Conservation (phyloP, 1,140 invertebrate genomes). For the Nasonia vitripennis region DNA sequence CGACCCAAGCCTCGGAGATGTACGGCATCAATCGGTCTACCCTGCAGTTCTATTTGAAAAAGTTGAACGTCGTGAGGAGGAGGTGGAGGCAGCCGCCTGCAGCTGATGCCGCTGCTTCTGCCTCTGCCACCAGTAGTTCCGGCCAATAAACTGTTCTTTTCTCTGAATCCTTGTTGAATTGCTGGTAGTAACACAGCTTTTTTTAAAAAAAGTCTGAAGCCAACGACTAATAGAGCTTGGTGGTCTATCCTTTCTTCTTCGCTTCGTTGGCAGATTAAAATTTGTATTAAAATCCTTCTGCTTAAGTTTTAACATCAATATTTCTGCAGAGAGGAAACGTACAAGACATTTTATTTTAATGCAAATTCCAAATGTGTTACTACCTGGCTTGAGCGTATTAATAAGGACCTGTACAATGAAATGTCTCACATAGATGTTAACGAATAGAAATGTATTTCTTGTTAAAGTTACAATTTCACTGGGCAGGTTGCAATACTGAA, state of each 20-base stretch:
- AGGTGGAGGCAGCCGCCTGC: slow-evolving; percentile 63
- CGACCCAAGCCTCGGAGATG: slow-evolving; percentile 75
- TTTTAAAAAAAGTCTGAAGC: background rate
- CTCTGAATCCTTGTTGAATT: background rate
- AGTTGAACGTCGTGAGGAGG: slow-evolving; percentile 75
- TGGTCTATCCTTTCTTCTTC: slow-evolving; percentile 48
- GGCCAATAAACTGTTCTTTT: slow-evolving; percentile 4
- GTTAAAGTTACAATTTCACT: slow-evolving; percentile 1
- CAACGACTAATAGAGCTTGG: slow-evolving; percentile 56
- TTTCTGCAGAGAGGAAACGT: slow-evolving; percentile 53
- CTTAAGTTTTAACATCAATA: slow-evolving; percentile 35
- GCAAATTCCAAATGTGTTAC: background rate
- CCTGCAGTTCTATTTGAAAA: slow-evolving; percentile 77
- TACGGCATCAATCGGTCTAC: slow-evolving; percentile 77
- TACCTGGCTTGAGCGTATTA: background rate
- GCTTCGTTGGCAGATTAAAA: slow-evolving; percentile 56
- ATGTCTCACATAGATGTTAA: background rate
- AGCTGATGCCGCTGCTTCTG: background rate
- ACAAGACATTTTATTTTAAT: slow-evolving; percentile 46
- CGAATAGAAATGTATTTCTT: background rate
- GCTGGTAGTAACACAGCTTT: background rate
- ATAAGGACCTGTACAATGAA: background rate
- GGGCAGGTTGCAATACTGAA: background rate
- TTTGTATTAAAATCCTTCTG: slow-evolving; percentile 55
- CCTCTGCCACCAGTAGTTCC: background rate